Base-by-base conservation (phyloP, 2,888 invertebrate genomes). In the Amiota minor region DNA sequence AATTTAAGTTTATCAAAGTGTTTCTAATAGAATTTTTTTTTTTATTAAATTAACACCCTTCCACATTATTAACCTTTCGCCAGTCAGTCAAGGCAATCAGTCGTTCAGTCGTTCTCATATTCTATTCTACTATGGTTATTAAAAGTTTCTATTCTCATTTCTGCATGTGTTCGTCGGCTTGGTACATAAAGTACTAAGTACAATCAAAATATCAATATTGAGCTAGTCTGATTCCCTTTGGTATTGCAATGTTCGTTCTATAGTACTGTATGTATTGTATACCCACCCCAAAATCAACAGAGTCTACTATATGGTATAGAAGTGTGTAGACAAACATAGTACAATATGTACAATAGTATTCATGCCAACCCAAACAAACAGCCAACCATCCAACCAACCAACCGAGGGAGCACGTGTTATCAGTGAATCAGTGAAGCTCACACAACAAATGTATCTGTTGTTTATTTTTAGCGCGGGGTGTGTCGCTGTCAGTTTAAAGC, bases 371-470 rank as follows among this genome's bases (percentile, higher is more conserved):
- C 35, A 35, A 35, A 35, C 35, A 35, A 35, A 3, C 35, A 35
- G 3, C 1, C 23, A 23, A 23, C 23, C 23, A 23, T 2, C 3
- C 23, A 23, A 23, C 56, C 11, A 50, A n/a, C 50, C 12, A 50
- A 50, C 50, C 1, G 4, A 50, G 1, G 50, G 59, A 62, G 47
- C 65, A 65, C 65, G 65, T 65, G 65, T 65, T 65, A 65, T 65
- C 65, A 65, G 65, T 65, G 47, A 65, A 47, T 65, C 65, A n/a
- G 45, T 53, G 14, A 14, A 20, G 59, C 59, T 16, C 59, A 20
- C 59, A 59, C 59, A 59, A 59, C 16, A 35, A 53, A 53, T 53
- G 35, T 53, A 53, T 59, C 18, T 18, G n/a, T 35, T 59, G 59
- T 59, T 20, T 59, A 59, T 59, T 59, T 59, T 59, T 59, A 20